Evolutionary conservation across 2,113 vertebrate genomes (phyloP), one percentile per base, ranked within the genome.

Genomic region (Mystacornis crossleyi): DNA sequence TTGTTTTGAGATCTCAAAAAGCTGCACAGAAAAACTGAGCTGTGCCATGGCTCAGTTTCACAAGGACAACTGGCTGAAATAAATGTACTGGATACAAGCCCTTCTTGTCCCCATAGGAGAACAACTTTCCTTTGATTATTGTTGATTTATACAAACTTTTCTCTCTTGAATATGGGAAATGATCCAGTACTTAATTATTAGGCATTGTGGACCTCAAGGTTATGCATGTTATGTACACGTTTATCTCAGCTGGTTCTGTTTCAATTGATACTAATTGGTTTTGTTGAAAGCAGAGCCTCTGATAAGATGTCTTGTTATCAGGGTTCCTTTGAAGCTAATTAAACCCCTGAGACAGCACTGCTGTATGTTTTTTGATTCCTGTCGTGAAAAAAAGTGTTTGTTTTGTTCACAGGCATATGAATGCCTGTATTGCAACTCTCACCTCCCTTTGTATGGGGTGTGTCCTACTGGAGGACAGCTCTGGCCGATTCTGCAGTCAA

Each of bases 181-280:
- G 29, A 70, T 96, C 81, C 88, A 93, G n/a, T 79, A 57, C 71
- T 90, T 93, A 92, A 90, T 92, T 90, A 86, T 81, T 94, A 94
- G 75, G 40, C 75, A 67, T 86, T 40, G 47, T 74, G 82, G 78
- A 88, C 50, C 81, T 93, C 90, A 86, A 95, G 85, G 93, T 96
- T 88, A 81, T 89, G 42, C 53, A 34, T 72, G 66, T 87, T 90
- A 54, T 11, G 28, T 87, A n/a, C 75, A 47, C 0, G 0, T 94
- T 93, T 96, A 94, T 94, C 87, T 86, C 58, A 4, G 66, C 71
- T 95, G 83, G 77, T 94, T 91, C 90, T 91, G 42, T 73, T 95
- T 90, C 94, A 96, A 66, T 73, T 89, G 91, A 77, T 95, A 77
- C 58, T 95, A 85, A 87, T 77, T 90, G 87, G 50, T 86, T 96